Evolutionary conservation across 2,888 invertebrate genomes (phyloP).

Genomic region (Watsonalla cultraria): DNA sequence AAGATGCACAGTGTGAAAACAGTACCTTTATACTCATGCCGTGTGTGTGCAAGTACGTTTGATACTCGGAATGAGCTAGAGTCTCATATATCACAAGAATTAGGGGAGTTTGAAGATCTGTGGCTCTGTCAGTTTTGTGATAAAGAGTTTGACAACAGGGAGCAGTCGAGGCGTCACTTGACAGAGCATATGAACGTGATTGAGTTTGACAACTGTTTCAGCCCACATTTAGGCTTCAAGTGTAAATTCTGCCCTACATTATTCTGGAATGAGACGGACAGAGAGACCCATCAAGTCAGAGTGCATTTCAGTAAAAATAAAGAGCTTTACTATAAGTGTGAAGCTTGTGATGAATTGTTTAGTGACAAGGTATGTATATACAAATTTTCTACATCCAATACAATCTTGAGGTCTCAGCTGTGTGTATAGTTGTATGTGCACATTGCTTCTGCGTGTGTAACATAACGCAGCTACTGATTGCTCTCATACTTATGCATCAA

Average conservation of each 20-base stretch:
- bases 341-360: conserved; percentile 51
- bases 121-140: conserved; percentile 77
- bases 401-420: too few relatives aligned
- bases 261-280: conserved; percentile 73
- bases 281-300: conserved; percentile 63
- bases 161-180: conserved; percentile 50
- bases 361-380: conserved; percentile 68
- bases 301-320: conserved; percentile 51
- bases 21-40: conserved; percentile 53
- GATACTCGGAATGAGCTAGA: conserved; percentile 52
- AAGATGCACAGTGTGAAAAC: conserved; percentile 60
- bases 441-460: too few relatives aligned
- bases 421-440: too few relatives aligned
- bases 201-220: conserved; percentile 65
- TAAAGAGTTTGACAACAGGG: conserved; percentile 62
- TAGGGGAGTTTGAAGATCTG: conserved; percentile 61
- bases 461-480: too few relatives aligned
- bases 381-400: background rate
- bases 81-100: conserved; percentile 46
- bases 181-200: conserved; percentile 53
- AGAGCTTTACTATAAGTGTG: conserved; percentile 63
- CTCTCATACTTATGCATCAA: too few relatives aligned
- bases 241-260: conserved; percentile 67
- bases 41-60: conserved; percentile 61
- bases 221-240: conserved; percentile 71